Evolutionary conservation across 2,888 invertebrate genomes (phyloP), one percentile per base, ranked within the genome.

Genomic region (Gymnosoma rotundatum): DNA sequence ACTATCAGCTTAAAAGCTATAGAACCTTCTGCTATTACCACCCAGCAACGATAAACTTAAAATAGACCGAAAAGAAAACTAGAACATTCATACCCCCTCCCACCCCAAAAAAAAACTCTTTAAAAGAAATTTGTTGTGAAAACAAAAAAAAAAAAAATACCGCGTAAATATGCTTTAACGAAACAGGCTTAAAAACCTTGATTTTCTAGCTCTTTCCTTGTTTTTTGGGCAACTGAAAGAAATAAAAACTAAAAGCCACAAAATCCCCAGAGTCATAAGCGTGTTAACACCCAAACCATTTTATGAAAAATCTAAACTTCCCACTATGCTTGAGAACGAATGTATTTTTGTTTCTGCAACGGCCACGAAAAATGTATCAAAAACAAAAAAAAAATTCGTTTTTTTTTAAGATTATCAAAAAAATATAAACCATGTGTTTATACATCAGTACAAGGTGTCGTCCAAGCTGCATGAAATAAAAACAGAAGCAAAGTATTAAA

Each of bases 121-220:
- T n/a, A 66, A 60, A 78, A 38, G 52, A 63, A 78, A 25, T 25
- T 48, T 42, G 61, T 42, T 61, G 21, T 12, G 2, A 52, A 38
- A 54, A 48, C n/a, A 56, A 52, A 42, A 63, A 73, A 50, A 50
- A 9, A 52, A 18, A 64, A 66, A 56, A n/a, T 70, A 81, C 75
- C 81, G 81, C 75, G 81, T 81, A 81, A 81, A 81, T 75, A 81
- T 70, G 36, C 75, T 75, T 75, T 75, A 69, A 75, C 81, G 69
- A 81, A 81, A 75, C 75, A 81, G 81, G 81, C 69, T 75, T 81
- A 81, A 75, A 75, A 81, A 75, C 74, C 63, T 63, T 63, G 69
- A 81, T 69, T 64, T 79, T 48, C 21, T 58, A 64, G 56, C n/a
- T 66, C 42, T 60, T 21, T 38, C 21, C 50, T 72, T 64, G 12